Evolutionary conservation across 2,113 vertebrate species (phyloP).

Genomic region (Sclerurus mexicanus): DNA sequence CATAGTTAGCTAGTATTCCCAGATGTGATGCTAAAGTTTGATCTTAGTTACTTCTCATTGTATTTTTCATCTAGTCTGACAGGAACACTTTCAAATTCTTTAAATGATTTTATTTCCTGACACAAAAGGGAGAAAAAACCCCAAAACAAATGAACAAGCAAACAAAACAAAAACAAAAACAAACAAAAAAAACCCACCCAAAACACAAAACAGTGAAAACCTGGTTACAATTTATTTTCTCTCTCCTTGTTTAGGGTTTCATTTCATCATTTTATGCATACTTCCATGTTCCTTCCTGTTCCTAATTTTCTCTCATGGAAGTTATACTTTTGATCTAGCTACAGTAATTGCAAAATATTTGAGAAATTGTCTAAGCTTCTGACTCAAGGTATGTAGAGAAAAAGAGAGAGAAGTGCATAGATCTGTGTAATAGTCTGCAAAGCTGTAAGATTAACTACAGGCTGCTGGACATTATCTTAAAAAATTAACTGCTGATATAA

Average conservation of each 20-base stretch:
- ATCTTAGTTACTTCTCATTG: background rate
- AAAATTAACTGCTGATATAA: background rate
- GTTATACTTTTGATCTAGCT: background rate
- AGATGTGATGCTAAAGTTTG: background rate
- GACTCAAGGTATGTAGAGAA: background rate
- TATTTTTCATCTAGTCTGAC: background rate
- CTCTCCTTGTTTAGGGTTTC: background rate
- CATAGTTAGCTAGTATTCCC: background rate
- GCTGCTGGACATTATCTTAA: background rate
- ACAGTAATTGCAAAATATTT: background rate
- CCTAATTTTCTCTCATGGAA: background rate
- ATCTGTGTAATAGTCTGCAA: background rate
- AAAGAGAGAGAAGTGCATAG: background rate
- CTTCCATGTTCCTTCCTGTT: background rate
- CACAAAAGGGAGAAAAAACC: background rate
- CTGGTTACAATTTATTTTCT: background rate
- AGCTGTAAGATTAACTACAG: background rate
- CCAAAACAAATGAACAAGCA: background rate
- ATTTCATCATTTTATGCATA: background rate
- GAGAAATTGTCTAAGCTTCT: background rate
- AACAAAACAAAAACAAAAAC: background rate
- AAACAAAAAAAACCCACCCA: background rate
- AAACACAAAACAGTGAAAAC: background rate
- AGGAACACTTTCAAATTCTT: background rate
- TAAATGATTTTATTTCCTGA: background rate